Evolutionary conservation across 2,888 invertebrate genomes (phyloP), one percentile per base, ranked within the genome.

Genomic region (Coelopa pilipes): DNA sequence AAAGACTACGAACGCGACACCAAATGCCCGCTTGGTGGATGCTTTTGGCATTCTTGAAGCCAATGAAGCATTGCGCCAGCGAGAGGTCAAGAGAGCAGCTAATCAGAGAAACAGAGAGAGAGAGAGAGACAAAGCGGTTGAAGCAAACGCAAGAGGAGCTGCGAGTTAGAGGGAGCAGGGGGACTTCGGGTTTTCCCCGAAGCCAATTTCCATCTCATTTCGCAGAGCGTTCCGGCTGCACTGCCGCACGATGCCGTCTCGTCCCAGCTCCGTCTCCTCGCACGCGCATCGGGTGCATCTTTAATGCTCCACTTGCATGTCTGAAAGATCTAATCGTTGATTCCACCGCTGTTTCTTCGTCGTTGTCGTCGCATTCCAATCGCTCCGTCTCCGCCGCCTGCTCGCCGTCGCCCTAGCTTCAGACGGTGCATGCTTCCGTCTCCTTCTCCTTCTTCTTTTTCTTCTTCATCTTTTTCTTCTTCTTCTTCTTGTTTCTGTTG

Each of bases 241-340:
- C 34, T 45, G 9, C 15, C 12, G n/a, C n/a, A 13, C 34, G 45
- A 5, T 21, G 45, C 53, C 1, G 17, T 57, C 45, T 21, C 24
- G 59, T 34, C 9, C 34, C 34, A 34, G 2, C 34, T 34, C 34
- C 34, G 34, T 34, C 34, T 34, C n/a, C n/a, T n/a, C n/a, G n/a
- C 34, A n/a, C 46, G 45, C 34, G 57, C 47, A 65, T 46, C 19
- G 9, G 55, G 21, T 57, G 60, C 60, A 59, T 19, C 70, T 59
- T 59, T 47, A 45, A 59, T 69, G 47, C 45, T n/a, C 60, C 59
- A 46, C 15, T 70, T 59, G 70, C 70, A 70, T 70, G 59, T 19
- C 60, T 49, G 13, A 70, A 63, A 63, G 24, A 70, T 70, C 70
- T 70, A 70, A 70, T 50, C 62, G 50, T 62, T 45, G 45, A 62